phyloP scores from a whole-genome alignment of 2,888 invertebrate genomes.

The Cephalotes varians region DNA sequence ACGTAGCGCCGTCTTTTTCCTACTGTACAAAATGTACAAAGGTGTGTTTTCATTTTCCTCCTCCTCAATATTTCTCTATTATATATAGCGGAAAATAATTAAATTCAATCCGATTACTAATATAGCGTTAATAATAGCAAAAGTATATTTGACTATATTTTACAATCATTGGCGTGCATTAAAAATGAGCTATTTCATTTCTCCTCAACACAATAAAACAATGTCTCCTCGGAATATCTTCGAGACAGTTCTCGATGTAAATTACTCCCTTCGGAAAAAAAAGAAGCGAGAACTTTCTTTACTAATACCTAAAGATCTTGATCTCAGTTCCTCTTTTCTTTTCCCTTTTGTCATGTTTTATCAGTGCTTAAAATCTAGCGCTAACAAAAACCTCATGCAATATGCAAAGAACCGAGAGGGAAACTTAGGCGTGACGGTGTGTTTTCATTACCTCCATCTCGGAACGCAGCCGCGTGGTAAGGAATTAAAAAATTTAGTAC shows the following conservation, averaged over 20 bases:
- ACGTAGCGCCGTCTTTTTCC: constrained; percentile 17
- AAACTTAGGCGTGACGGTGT: constrained; percentile 2
- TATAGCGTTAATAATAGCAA: constrained; percentile 15
- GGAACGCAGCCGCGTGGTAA: constrained; percentile 6
- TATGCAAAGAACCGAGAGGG: constrained; percentile 13
- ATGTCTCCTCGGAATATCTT: background rate
- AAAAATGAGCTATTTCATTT: constrained; percentile 11
- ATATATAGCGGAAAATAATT: constrained; percentile 42
- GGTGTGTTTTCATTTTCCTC: background rate
- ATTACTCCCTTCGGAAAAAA: background rate
- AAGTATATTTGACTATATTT: background rate
- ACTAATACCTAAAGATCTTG: background rate
- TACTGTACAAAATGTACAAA: constrained; percentile 24
- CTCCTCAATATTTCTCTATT: constrained; percentile 24
- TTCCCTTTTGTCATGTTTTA: background rate
- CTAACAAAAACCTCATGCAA: constrained; percentile 9
- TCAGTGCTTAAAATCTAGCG: constrained; percentile 24
- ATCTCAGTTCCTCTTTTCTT: background rate
- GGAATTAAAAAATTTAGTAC: constrained; percentile 50
- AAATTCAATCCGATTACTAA: constrained; percentile 29
- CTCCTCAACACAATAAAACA: background rate
- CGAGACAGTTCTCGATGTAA: background rate
- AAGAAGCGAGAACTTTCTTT: background rate
- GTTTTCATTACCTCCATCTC: constrained; percentile 43
- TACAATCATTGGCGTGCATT: background rate